Evolutionary conservation across 1,140 invertebrate species (phyloP).

Genomic region (Battus philenor): DNA sequence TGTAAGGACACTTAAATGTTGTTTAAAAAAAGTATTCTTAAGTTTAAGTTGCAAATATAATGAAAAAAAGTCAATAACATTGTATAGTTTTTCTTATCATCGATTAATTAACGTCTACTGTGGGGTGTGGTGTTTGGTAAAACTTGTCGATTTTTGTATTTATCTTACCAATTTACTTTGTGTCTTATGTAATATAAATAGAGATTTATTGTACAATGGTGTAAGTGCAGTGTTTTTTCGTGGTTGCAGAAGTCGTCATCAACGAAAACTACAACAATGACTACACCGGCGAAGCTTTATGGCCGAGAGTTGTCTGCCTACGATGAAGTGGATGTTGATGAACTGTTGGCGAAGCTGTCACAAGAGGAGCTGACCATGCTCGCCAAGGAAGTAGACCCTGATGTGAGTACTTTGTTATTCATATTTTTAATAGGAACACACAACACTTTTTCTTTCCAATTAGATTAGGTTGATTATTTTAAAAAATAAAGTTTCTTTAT

Average conservation of each 20-base stretch:
- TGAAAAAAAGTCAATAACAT: neutral
- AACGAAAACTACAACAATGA: slow-evolving; percentile 91
- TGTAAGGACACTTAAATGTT: too few relatives aligned
- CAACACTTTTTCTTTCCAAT: too few relatives aligned
- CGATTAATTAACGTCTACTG: slow-evolving; percentile 36
- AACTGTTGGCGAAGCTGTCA: slow-evolving; percentile 94
- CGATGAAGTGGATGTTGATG: slow-evolving; percentile 97
- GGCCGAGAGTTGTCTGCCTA: slow-evolving; percentile 95
- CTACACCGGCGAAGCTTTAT: slow-evolving; percentile 91
- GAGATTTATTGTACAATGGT: slow-evolving; percentile 26
- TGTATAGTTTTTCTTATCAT: slow-evolving; percentile 21
- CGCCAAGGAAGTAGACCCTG: slow-evolving; percentile 99
- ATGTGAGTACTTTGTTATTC: too few relatives aligned
- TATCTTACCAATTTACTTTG: neutral
- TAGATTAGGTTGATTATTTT: too few relatives aligned
- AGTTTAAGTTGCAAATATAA: too few relatives aligned
- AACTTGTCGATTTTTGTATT: slow-evolving; percentile 6
- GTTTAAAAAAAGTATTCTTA: too few relatives aligned
- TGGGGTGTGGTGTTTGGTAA: slow-evolving; percentile 26
- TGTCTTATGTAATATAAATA: slow-evolving; percentile 18
- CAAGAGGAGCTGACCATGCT: slow-evolving; percentile 97
- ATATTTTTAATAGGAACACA: too few relatives aligned
- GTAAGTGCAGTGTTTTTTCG: slow-evolving; percentile 42
- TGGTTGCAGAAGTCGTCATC: slow-evolving; percentile 86
- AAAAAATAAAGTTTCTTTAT: too few relatives aligned